Base-by-base conservation (phyloP, 2,797 vertebrate genomes). In the Sebastes hubbsi region DNA sequence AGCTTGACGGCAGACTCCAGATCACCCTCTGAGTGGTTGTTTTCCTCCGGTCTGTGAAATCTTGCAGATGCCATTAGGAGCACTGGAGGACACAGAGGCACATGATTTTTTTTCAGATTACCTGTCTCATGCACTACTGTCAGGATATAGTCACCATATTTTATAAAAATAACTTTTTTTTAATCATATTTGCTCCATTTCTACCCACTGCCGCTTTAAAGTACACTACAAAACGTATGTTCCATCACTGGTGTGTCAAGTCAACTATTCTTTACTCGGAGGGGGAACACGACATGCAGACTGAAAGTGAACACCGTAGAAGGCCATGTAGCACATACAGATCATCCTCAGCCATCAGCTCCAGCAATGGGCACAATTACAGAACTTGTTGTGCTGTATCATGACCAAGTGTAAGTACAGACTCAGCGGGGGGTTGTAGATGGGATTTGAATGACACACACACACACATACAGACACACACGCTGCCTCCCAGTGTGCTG, bases 311-410 rank as follows among this genome's bases (percentile, higher is more conserved):
- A 65, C 80, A 77, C 71, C 55, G 54, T 6, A n/a, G 61, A 72
- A 32, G 25, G 22, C 42, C 20, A 10, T 32, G 60, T 14, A 36
- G 30, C 71, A 76, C 62, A 49, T 42, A 54, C 63, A 65, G 69
- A 64, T 49, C 83, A 42, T 54, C 61, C 38, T 20, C 78, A 55
- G 80, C 77, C 78, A 78, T 78, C 82, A 70, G 58, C 66, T 72
- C 75, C 68, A 84, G 82, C 80, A 80, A 42, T 72, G 63, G 52
- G 60, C 80, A 81, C 82, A 72, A 82, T 88, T 87, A 89, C 76
- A 66, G 75, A 85, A 84, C 65, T 73, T 88, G 86, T 87, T 87
- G 83, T 81, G 78, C 82, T 84, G 88, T 89, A 91, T 92, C 90
- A 90, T 90, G 88, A 82, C 86, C 71, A 67, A 88, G 68, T 85